A percentile compares a stretch with the other conserved stretches of the same genome.
These are phyloP conservation scores for Anadara kagoshimensis DNA, from an alignment of 1,140 invertebrate genomes.

Conservation along the genomic window DNA sequence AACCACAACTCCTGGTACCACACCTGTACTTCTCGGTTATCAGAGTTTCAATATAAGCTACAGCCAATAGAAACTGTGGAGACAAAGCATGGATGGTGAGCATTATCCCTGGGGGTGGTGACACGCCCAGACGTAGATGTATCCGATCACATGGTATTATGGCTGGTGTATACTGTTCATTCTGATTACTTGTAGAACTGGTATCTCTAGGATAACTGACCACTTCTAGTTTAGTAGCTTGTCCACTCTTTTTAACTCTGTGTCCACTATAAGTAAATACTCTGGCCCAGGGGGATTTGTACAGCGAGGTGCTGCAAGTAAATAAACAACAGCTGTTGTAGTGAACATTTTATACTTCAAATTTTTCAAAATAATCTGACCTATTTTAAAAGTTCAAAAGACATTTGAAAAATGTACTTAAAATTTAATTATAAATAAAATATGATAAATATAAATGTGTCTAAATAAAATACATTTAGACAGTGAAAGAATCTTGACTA, in stretches of 20 bases:
- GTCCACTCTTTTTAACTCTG: conserved; percentile 68
- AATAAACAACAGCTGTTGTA: background rate
- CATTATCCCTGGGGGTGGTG: conserved; percentile 67
- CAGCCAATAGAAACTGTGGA: conserved; percentile 69
- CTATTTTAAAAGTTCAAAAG: no score
- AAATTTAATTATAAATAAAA: no score
- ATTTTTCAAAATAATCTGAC: no score
- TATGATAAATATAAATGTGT: no score
- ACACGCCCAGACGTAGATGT: conserved; percentile 66
- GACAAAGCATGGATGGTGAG: conserved; percentile 70
- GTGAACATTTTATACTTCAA: no score
- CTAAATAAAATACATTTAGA: no score
- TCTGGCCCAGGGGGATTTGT: conserved; percentile 70
- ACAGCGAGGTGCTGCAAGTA: conserved; percentile 62
- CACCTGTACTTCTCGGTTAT: conserved; percentile 66
- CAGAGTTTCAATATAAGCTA: conserved; percentile 71
- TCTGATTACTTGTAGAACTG: conserved; percentile 60
- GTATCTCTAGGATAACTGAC: conserved; percentile 69
- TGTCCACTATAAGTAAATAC: conserved; percentile 70
- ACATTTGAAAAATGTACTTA: no score
- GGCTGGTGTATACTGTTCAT: conserved; percentile 69
- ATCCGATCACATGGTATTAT: conserved; percentile 67
- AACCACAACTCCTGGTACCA: conserved; percentile 57
- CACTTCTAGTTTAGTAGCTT: conserved; percentile 67
- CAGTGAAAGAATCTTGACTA: no score